Percentiles rank a stretch among this genome's conserved stretches.
These are phyloP conservation scores for Gulo gulo DNA, from an alignment of 2,113 vertebrate genomes.

Conservation along the genomic window DNA sequence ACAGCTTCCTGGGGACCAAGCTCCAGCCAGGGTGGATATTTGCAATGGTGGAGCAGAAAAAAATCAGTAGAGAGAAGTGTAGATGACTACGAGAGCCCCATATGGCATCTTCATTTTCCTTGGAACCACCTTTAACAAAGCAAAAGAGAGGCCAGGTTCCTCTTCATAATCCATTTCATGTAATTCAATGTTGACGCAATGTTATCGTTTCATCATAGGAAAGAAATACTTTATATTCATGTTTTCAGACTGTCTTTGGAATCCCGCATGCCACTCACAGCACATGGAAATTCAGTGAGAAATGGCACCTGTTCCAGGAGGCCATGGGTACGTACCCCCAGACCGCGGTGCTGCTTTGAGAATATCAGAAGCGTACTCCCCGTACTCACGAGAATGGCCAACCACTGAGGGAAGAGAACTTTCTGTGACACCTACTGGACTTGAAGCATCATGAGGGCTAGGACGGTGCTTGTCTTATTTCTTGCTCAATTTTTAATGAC, in stretches of 20 bases:
- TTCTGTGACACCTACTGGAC: neutral
- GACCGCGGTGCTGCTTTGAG: neutral
- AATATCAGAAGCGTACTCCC: neutral
- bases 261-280: neutral
- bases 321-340: fast-evolving
- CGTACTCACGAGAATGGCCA: neutral
- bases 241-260: neutral
- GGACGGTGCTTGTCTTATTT: neutral
- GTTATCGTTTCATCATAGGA: neutral
- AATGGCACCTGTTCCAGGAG: neutral
- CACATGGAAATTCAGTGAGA: neutral
- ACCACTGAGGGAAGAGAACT: neutral
- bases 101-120: neutral
- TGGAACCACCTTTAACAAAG: neutral
- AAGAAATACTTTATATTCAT: neutral
- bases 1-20: neutral
- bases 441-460: neutral
- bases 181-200: neutral
- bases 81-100: neutral
- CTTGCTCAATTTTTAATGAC: neutral
- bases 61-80: neutral
- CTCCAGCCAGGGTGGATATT: neutral
- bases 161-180: neutral
- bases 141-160: neutral
- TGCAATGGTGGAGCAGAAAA: neutral